phyloP scores from a whole-genome alignment of 2,888 invertebrate genomes.

The Stenichneumon culpator region DNA sequence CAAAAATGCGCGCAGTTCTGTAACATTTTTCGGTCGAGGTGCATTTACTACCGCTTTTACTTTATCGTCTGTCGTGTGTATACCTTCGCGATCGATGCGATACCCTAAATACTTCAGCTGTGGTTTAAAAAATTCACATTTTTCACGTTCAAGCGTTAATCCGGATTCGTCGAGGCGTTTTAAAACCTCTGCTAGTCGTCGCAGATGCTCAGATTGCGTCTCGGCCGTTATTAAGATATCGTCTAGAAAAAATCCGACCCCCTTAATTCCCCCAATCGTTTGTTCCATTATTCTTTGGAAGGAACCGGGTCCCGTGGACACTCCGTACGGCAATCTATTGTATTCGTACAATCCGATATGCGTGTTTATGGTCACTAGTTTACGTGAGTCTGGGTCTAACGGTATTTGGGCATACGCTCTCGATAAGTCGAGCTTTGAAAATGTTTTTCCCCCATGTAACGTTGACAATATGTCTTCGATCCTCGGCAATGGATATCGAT shows the following conservation, averaged over 20 bases:
- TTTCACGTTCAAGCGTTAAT: slow-evolving; percentile 73
- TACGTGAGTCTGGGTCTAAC: slow-evolving; percentile 76
- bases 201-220: slow-evolving; percentile 70
- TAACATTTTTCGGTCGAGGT: slow-evolving; percentile 70
- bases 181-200: slow-evolving; percentile 72
- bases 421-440: slow-evolving; percentile 80
- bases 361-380: slow-evolving; percentile 74
- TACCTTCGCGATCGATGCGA: too few relatives aligned
- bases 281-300: slow-evolving; percentile 78
- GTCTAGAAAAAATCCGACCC: slow-evolving; percentile 74
- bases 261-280: slow-evolving; percentile 72
- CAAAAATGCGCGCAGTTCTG: slow-evolving; percentile 75
- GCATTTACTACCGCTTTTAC: slow-evolving; percentile 61
- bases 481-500: slow-evolving; percentile 73
- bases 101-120: slow-evolving; percentile 76
- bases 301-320: slow-evolving; percentile 78
- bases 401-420: slow-evolving; percentile 80
- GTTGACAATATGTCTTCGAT: slow-evolving; percentile 70
- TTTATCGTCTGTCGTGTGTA: slow-evolving; percentile 45
- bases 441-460: slow-evolving; percentile 74
- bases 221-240: slow-evolving; percentile 75
- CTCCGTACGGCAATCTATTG: slow-evolving; percentile 78
- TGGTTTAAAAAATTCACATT: slow-evolving; percentile 75
- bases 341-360: slow-evolving; percentile 57
- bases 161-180: slow-evolving; percentile 70